A percentile compares a stretch with the other conserved stretches of the same genome.
phyloP scores from a whole-genome alignment of 2,113 vertebrate species.

The Neogobius melanostomus region DNA sequence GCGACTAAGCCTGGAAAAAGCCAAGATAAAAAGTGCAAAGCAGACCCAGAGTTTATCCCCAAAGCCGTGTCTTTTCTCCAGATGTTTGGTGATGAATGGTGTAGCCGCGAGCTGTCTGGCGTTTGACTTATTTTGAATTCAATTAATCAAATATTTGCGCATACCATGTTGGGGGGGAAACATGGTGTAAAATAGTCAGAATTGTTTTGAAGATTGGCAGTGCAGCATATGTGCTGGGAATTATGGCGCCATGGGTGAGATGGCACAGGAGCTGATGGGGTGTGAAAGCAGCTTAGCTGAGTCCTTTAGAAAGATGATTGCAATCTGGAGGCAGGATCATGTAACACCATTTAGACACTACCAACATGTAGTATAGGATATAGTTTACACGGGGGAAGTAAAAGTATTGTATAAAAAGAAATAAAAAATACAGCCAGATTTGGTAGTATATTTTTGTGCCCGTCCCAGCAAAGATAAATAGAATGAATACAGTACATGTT shows the following conservation, averaged over 20 bases:
- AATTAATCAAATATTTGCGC: slow-evolving; percentile 7
- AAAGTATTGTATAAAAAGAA: too few species aligned
- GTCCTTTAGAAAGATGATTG: slow-evolving; percentile 49
- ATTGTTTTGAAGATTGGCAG: slow-evolving; percentile 30
- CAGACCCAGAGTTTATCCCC: slow-evolving; percentile 8
- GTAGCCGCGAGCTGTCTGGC: slow-evolving; percentile 16
- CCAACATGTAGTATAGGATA: slow-evolving; percentile 11
- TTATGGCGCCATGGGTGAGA: slow-evolving; percentile 15
- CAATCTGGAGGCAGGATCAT: slow-evolving; percentile 41
- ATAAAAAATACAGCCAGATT: too few species aligned
- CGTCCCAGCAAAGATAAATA: too few species aligned
- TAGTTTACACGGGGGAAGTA: too few species aligned
- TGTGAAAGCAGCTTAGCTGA: slow-evolving; percentile 58
- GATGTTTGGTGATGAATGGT: slow-evolving; percentile 12
- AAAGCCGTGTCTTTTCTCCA: slow-evolving; percentile 15
- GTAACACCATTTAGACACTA: slow-evolving; percentile 39
- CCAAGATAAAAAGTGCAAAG: slow-evolving; percentile 12
- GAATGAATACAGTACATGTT: too few species aligned
- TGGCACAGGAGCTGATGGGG: slow-evolving; percentile 40
- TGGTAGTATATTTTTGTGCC: too few species aligned
- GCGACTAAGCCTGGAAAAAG: slow-evolving; percentile 29
- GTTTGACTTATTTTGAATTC: slow-evolving; percentile 12
- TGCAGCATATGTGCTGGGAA: slow-evolving; percentile 11
- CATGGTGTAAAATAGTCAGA: neutral
- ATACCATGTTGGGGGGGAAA: neutral